Evolutionary conservation across 2,113 vertebrate species (phyloP), one percentile per base, ranked within the genome.

Genomic region (Nematolebias whitei): DNA sequence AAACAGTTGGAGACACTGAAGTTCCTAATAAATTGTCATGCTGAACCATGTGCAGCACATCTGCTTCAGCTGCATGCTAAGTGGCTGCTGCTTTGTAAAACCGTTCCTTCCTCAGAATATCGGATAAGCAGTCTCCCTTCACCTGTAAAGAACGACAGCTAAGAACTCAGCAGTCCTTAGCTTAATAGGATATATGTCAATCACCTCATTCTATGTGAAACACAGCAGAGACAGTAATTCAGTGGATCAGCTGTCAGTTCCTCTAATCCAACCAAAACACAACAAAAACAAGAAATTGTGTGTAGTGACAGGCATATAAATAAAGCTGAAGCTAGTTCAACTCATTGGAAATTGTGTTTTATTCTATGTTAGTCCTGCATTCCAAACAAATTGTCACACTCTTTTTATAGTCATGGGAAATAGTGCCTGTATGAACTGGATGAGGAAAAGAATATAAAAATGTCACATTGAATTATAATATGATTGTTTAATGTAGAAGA

Each of bases 41-140:
- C 50, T 6, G 60, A 70, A 38, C 50, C 23, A 72, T 16, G 38
- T 44, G 62, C 32, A 40, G 53, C 49, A 29, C 32, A 16, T 65
- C 58, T 5, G 32, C 57, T 18, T 38, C 1, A 26, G 32, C 48
- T 69, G 67, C 63, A 73, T 70, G 57, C 57, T 64, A 60, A 79
- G 62, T 50, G 68, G 68, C 63, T 64, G 53, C n/a, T 23, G 26
- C 44, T 49, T 22, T 5, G 38, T 47, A 53, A 61, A 54, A 23
- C 5, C 44, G 35, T 53, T 40, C 44, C 73, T 60, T 63, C n/a
- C 22, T 65, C 32, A 47, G 23, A 70, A 63, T 53, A 68, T 66
- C 52, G 67, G 16, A 61, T 19, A 26, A 54, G 54, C 50, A 52
- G 23, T 24, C 12, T 57, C 47, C 10, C 12, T 51, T 59, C 23